Conservation (phyloP, 2,113 vertebrate genomes). For the Lepus americanus region DNA sequence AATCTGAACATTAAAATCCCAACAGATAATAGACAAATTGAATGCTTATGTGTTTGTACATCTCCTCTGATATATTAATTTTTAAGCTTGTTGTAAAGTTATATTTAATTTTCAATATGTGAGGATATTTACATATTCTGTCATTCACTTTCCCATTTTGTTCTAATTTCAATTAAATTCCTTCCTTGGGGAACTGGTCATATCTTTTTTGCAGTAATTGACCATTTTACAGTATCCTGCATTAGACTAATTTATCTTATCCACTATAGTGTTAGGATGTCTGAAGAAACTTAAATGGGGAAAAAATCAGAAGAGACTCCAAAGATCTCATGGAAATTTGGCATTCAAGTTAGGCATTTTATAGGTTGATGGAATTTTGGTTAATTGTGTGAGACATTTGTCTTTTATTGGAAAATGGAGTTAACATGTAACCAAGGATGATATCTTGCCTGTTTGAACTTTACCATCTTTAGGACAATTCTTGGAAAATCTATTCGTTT, state of each 20-base stretch:
- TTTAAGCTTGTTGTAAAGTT: conserved; percentile 41
- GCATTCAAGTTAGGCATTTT: conserved; percentile 75
- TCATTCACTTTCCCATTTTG: conserved; percentile 46
- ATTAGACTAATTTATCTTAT: conserved; percentile 66
- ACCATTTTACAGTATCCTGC: conserved; percentile 57
- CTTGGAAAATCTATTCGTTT: conserved; percentile 74
- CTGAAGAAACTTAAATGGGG: conserved; percentile 70
- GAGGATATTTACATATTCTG: conserved; percentile 68
- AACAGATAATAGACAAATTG: conserved; percentile 25
- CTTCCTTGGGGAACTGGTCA: conserved; percentile 58
- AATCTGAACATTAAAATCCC: conserved; percentile 52
- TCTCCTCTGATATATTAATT: conserved; percentile 43
- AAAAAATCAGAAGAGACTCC: conserved; percentile 63
- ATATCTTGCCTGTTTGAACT: conserved; percentile 35
- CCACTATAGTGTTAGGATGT: conserved; percentile 42
- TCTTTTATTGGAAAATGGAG: conserved; percentile 76
- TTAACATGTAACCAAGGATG: conserved; percentile 70
- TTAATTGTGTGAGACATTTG: conserved; percentile 77
- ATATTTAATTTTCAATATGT: conserved; percentile 62
- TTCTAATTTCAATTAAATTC: conserved; percentile 52
- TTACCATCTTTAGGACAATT: conserved; percentile 62
- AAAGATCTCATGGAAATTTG: conserved; percentile 47
- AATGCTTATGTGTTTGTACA: conserved; percentile 52
- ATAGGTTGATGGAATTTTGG: conserved; percentile 68
- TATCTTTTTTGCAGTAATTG: conserved; percentile 72